A percentile compares a stretch with the other conserved stretches of the same genome.
Conservation (phyloP, 92 coral and sea anemone species). For the Nematostella vectensis region DNA sequence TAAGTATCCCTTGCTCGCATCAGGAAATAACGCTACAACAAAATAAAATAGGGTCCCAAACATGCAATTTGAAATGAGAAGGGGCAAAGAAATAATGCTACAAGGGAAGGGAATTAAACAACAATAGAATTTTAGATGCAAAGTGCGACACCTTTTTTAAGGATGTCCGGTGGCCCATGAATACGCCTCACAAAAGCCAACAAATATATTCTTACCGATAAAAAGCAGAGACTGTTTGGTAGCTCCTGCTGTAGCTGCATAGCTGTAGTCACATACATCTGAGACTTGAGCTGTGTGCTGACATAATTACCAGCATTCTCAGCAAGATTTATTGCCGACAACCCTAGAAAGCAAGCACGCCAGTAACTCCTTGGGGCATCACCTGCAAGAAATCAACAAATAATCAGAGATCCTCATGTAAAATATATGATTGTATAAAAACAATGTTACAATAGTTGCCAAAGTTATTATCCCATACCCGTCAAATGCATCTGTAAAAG, state of each 20-base stretch:
- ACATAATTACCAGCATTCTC: slow-evolving; percentile 61
- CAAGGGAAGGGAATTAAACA: no score
- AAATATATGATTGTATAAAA: background rate
- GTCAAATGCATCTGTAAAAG: slow-evolving; percentile 69
- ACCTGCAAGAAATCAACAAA: slow-evolving; percentile 21
- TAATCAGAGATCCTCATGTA: background rate
- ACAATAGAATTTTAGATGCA: no score
- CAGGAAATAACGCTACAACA: slow-evolving; percentile 77
- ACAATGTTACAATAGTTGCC: no score
- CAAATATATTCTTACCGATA: no score
- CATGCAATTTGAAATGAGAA: no score
- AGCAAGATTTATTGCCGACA: slow-evolving; percentile 75
- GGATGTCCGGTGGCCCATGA: no score
- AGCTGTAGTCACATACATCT: slow-evolving; percentile 75
- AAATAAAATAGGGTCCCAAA: no score
- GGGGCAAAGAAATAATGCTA: no score
- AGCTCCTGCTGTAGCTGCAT: no score
- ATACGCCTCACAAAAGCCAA: no score
- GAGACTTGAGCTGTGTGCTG: slow-evolving; percentile 38
- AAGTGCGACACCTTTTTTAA: no score
- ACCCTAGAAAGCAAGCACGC: slow-evolving; percentile 56
- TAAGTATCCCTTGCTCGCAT: slow-evolving; percentile 59
- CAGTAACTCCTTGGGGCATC: slow-evolving; percentile 42
- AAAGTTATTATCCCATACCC: slow-evolving; percentile 32
- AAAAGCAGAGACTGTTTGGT: no score